Conservation (phyloP, 2,113 vertebrate species). For the Egretta garzetta region DNA sequence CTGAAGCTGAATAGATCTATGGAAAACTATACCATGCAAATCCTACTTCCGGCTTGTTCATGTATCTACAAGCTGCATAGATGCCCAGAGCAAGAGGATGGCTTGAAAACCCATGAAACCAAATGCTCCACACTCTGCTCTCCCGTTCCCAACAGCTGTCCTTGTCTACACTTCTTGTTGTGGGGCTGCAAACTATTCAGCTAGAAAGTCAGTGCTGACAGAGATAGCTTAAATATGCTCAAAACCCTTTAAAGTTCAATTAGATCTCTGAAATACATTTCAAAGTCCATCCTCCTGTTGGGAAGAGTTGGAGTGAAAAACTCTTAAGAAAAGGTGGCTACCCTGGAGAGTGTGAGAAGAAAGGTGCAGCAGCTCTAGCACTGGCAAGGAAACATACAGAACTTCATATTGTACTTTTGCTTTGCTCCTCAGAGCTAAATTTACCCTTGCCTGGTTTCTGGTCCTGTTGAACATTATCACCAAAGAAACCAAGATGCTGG, state of each 20-base stretch:
- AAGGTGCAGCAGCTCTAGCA: background rate
- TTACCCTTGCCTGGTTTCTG: background rate
- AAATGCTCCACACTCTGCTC: background rate
- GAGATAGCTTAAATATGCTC: background rate
- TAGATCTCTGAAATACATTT: background rate
- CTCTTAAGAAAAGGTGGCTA: background rate
- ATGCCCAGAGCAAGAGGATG: background rate
- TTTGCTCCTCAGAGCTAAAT: background rate
- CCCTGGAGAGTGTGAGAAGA: background rate
- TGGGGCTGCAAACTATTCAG: background rate
- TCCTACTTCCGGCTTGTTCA: background rate
- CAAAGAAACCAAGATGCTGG: background rate
- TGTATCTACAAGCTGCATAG: background rate
- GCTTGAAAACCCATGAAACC: background rate
- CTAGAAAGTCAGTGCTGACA: background rate
- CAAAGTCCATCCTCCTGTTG: background rate
- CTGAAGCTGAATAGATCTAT: background rate
- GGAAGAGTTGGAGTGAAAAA: background rate
- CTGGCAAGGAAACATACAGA: background rate
- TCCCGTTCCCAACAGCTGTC: background rate
- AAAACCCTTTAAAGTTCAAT: background rate
- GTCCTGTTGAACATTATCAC: background rate
- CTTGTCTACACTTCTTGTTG: background rate
- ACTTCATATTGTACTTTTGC: background rate
- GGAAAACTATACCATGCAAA: background rate